Percentiles rank a stretch among this genome's conserved stretches.
These are phyloP conservation scores for Prionace glauca DNA, from an alignment of 2,797 vertebrate genomes.

Conservation along the genomic window DNA sequence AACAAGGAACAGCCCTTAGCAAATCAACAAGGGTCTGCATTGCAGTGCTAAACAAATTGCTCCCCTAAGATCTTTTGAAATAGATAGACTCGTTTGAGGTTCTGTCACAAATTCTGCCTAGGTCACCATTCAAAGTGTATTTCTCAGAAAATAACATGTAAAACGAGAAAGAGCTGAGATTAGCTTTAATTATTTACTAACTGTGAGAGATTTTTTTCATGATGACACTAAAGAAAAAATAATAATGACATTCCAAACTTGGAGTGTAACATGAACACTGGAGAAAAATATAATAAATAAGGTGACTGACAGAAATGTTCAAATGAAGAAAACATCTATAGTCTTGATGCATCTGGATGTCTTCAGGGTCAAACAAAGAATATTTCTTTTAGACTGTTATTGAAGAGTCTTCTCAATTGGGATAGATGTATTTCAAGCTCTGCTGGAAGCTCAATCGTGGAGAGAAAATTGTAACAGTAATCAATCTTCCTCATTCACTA, in stretches of 20 bases:
- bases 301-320: not conserved
- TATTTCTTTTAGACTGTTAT: not conserved
- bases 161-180: conserved; percentile 11
- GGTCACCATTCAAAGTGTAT: not conserved
- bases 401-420: conserved; percentile 1
- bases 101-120: not conserved
- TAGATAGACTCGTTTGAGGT: not conserved
- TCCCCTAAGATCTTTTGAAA: not conserved
- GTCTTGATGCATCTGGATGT: not conserved
- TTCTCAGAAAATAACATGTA: not conserved
- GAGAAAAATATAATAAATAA: not conserved
- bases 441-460: not conserved
- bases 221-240: not conserved
- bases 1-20: not conserved
- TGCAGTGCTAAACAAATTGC: not conserved
- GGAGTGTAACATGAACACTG: not conserved
- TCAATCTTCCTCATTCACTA: not conserved
- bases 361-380: conserved; percentile 5
- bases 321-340: not conserved
- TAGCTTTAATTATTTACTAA: not conserved
- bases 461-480: not conserved
- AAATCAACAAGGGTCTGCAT: not conserved
- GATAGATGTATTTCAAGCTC: not conserved
- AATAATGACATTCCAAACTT: conserved; percentile 1
- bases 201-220: not conserved